Evolutionary conservation across 2,113 vertebrate species (phyloP), one percentile per base, ranked within the genome.

Genomic region (Pionites leucogaster): DNA sequence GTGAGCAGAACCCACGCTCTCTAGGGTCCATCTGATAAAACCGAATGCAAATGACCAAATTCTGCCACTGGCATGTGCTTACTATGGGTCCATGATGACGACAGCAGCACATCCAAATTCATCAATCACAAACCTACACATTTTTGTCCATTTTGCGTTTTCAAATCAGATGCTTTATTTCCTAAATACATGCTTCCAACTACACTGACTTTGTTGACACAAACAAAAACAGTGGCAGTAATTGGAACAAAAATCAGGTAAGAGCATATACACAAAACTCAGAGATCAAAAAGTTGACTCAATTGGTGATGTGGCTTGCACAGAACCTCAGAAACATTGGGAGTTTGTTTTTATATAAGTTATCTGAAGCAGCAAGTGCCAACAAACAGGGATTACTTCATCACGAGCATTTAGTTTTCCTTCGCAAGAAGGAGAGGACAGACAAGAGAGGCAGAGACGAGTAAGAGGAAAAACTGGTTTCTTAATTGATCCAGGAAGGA

Each of bases 391-490:
- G 82, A 92, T 97, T 97, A 75, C 93, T 93, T 96, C 95, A 97
- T 95, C 95, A 63, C 19, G 29, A 87, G 83, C 81, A 91, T 85
- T 93, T 41, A 4, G 69, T 57, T 92, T 84, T 92, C 86, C 83
- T 52, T 76, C 74, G 50, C 77, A 52, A 67, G 74, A 52, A 67
- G 74, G 84, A 29, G 60, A 85, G 64, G 93, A 55, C 20, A 64
- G 71, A 77, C 69, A 80, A 93, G 84, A 78, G 72, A 23, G 82
- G 53, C 42, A 86, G 92, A 86, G 88, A 87, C 25, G 74, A 68
- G 71, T 18, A 89, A 95, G 97, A 96, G 72, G 97, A 97, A 96
- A 97, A 97, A 97, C 97, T 97, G 97, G 97, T 97, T 97, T 79
- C 88, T 94, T 92, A 96, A 96, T 71, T 96, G 93, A 88, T 92